Evolutionary conservation across 2,888 invertebrate genomes (phyloP), one percentile per base, ranked within the genome.

Genomic region (Hylaea fasciaria): DNA sequence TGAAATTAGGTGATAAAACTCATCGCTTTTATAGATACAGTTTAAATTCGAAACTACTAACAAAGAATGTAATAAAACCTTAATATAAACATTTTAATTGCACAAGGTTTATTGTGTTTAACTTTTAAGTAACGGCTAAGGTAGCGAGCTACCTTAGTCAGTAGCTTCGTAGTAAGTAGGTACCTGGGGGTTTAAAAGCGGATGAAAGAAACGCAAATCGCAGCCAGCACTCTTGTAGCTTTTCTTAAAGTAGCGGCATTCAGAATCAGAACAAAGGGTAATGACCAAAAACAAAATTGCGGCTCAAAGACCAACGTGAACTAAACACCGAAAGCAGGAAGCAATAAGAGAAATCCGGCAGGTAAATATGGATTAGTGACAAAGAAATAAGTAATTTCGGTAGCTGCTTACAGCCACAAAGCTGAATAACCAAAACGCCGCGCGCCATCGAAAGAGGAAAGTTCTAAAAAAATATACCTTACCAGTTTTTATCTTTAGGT

Each of bases 1-100:
- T 37, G 59, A 56, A 70, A 68, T 62, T 62, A 65, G 66, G 70
- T 70, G 70, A 70, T 70, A 68, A 70, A 70, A 60, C 50, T 68
- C 65, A 68, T 62, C 52, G 65, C 58, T 66, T 67, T 65, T 65
- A 62, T 64, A 13, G 40, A 44, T 37, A 35, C 37, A 49, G 40
- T 40, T 58, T 28, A n/a, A 56, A 61, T 59, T 45, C 53, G 35
- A 59, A 43, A 50, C 32, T 46, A 54, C 37, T 57, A 53, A 40
- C 57, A 45, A 47, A 54, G 48, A 51, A 52, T 46, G 57, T 57
- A 55, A 61, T 65, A 67, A 66, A 63, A 65, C 51, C 44, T 52
- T 29, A 40, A 16, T n/a, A n/a, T n/a, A n/a, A n/a, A n/a, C n/a
- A n/a, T 35, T 51, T 48, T 52, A 41, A 35, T 32, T 32, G 32